These are phyloP conservation scores for Sebastes minor DNA, from an alignment of 2,797 vertebrate genomes.

Conservation along the genomic window DNA sequence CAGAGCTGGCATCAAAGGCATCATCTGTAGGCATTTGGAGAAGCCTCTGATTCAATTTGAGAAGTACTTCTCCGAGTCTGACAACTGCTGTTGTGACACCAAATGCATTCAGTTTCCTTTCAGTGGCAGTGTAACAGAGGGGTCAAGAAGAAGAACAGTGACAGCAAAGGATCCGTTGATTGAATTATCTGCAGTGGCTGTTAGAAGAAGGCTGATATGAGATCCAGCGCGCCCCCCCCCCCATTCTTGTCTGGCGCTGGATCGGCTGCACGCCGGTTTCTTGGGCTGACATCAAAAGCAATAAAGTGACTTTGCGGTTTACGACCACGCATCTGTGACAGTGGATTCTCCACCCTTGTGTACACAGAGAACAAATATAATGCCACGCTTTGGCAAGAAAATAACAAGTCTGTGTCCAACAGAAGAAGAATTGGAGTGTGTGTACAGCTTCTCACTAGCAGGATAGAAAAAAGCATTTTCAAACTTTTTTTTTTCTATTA, in stretches of 20 bases:
- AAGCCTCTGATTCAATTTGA: constrained; percentile 53
- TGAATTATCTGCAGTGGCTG: constrained; percentile 57
- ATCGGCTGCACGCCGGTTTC: not conserved
- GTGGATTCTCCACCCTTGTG: constrained; percentile 21
- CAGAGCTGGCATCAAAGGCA: constrained; percentile 29
- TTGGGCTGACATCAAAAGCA: constrained; percentile 26
- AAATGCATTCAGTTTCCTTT: constrained; percentile 53
- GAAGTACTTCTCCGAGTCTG: constrained; percentile 43
- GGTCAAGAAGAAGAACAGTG: constrained; percentile 60
- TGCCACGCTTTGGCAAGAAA: constrained; percentile 8
- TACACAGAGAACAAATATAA: constrained; percentile 28
- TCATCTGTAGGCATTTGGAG: constrained; percentile 35
- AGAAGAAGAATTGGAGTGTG: not conserved
- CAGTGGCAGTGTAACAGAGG: constrained; percentile 51
- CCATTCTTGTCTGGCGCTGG: not conserved
- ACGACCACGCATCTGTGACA: constrained; percentile 17
- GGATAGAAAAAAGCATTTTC: not conserved
- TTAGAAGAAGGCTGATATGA: constrained; percentile 30
- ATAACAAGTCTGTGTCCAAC: not conserved
- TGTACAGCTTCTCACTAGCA: not conserved
- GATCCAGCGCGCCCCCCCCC: not conserved
- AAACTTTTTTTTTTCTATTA: not conserved
- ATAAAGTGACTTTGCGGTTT: constrained; percentile 44
- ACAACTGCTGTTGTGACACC: constrained; percentile 50
- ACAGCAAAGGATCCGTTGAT: constrained; percentile 50